These are phyloP conservation scores for Paguma larvata DNA, from an alignment of 2,797 vertebrate species.

Conservation along the genomic window DNA sequence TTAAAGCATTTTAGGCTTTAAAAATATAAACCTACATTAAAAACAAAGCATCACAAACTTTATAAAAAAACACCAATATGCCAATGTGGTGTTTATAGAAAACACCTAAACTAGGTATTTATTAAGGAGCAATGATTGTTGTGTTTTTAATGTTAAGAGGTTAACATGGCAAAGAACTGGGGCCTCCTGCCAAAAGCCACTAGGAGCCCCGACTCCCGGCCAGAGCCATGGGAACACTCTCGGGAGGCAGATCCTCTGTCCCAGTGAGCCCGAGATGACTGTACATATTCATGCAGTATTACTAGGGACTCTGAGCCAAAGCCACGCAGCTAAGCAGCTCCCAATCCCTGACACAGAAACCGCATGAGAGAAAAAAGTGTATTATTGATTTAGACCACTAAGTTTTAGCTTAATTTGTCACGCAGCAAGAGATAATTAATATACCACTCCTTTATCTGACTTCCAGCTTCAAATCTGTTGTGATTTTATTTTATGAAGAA, in stretches of 20 bases:
- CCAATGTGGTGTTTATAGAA: not conserved
- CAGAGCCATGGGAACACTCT: rapidly evolving
- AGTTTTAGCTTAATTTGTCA: constrained; percentile 36
- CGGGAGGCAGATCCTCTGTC: not conserved
- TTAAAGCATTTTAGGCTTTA: constrained; percentile 57
- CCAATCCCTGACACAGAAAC: not conserved
- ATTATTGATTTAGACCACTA: not conserved
- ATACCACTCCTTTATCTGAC: constrained; percentile 1
- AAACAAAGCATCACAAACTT: constrained; percentile 35
- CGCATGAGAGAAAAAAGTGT: not conserved
- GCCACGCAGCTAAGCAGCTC: not conserved
- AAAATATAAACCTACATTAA: constrained; percentile 58
- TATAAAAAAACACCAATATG: not conserved
- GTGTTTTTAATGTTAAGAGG: not conserved
- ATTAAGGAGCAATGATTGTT: not conserved
- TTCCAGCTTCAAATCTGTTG: constrained; percentile 23
- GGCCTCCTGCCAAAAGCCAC: not conserved
- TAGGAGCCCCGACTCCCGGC: not conserved
- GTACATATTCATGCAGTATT: too few species aligned
- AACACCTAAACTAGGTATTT: not conserved
- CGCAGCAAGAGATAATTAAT: not conserved
- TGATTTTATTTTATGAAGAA: constrained; percentile 26
- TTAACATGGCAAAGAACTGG: not conserved
- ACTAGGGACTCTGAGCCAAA: not conserved
- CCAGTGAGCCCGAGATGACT: not conserved